These are phyloP conservation scores for Watersipora subatra DNA, from an alignment of 1,140 invertebrate species.

Conservation along the genomic window DNA sequence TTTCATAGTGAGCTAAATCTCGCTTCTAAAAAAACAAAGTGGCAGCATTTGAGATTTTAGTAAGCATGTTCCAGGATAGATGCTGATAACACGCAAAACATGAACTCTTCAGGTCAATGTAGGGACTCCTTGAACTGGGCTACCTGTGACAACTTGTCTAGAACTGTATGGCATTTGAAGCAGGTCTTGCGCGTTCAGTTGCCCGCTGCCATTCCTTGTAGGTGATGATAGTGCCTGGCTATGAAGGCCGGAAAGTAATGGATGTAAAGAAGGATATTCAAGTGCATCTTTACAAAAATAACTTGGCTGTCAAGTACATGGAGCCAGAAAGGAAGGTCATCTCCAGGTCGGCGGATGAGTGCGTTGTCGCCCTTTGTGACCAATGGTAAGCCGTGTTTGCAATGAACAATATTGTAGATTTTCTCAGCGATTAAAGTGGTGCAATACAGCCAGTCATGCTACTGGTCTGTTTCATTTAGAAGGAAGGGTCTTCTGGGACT, in stretches of 20 bases:
- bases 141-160: too few species aligned
- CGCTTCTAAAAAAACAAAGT: too few species aligned
- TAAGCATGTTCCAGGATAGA: too few species aligned
- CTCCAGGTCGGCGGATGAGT: constrained; percentile 91
- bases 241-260: constrained; percentile 79
- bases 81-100: too few species aligned
- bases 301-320: constrained; percentile 77
- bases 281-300: constrained; percentile 57
- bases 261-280: constrained; percentile 88
- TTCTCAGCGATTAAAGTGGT: constrained; percentile 1
- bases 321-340: constrained; percentile 95
- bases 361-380: constrained; percentile 94
- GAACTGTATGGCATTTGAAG: too few species aligned
- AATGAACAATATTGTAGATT: neutral
- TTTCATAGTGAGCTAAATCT: too few species aligned
- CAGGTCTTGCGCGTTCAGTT: too few species aligned
- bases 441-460: neutral
- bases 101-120: too few species aligned
- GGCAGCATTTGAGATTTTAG: too few species aligned
- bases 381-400: constrained; percentile 63
- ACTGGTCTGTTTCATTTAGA: neutral
- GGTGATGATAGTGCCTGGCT: constrained; percentile 71
- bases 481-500: too few species aligned
- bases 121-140: too few species aligned
- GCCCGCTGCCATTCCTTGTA: too few species aligned